Evolutionary conservation across 2,797 vertebrate genomes (phyloP), one percentile per base, ranked within the genome.

Genomic region (Coracias cyanogaster): DNA sequence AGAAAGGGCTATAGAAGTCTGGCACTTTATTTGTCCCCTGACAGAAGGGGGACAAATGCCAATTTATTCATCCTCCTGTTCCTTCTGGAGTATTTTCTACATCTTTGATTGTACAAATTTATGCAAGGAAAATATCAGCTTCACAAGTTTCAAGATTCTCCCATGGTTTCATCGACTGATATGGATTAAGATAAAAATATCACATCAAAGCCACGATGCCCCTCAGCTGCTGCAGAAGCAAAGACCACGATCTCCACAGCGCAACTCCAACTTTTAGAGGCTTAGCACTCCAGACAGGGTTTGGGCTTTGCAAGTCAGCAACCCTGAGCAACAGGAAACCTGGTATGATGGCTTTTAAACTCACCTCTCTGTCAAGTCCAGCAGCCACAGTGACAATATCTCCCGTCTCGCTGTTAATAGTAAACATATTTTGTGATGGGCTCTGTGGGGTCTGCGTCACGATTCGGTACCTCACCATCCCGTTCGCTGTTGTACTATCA

Each of bases 371-470:
- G 96, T 99, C 99, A 7, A 99, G 99, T 37, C 99, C 99, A 0
- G 99, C 99, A 1, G 99, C 99, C 95, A 99, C 99, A 0, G 99
- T 99, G 96, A 99, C 98, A 0, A 99, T 99, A 94, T 99, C 99
- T 22, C 99, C 99, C 0, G 99, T 99, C 98, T 99, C 99, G 0
- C 99, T 99, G 98, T 99, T 99, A 86, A 99, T 99, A 66, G 99
- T 99, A 94, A 99, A 99, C 99, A 99, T 99, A 92, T 99, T 99
- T 11, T 99, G 99, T 2, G 99, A 99, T 1, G 99, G 99, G 96
- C 98, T 99, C 98, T 99, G 99, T 0, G 99, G 99, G 20, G 97
- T 99, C 97, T 99, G 99, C 5, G 99, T 99, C 96, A 99, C 98
- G 15, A 99, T 99, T 7, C 99, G 98, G 91, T 99, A 99, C 43